phyloP scores from a whole-genome alignment of 2,113 vertebrate genomes.

The Alectura lathami region DNA sequence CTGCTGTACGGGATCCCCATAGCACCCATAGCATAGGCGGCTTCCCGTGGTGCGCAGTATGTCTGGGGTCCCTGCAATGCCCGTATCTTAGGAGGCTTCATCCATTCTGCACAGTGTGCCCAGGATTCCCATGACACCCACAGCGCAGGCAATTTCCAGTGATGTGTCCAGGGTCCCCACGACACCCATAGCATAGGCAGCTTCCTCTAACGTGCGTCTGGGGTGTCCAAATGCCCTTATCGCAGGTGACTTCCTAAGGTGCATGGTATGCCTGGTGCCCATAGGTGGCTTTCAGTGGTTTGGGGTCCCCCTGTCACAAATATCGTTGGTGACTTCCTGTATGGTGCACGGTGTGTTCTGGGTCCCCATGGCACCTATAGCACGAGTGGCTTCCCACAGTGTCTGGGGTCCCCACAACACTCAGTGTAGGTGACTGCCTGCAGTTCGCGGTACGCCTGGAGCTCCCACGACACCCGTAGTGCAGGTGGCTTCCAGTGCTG shows the following conservation, averaged over 20 bases:
- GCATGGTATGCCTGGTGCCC: no score
- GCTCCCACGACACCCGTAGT: accelerated
- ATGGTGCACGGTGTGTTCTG: accelerated
- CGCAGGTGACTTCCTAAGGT: neutral
- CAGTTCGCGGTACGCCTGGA: accelerated
- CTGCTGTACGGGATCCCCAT: accelerated
- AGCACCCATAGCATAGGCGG: neutral
- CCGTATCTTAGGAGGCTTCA: accelerated
- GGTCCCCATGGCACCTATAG: no score
- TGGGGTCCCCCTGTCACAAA: accelerated
- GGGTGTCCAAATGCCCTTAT: neutral
- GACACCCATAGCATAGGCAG: accelerated
- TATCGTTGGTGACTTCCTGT: accelerated
- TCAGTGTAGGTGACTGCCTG: neutral
- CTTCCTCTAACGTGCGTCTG: accelerated
- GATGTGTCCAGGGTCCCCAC: accelerated
- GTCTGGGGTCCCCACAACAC: accelerated
- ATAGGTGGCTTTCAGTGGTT: no score
- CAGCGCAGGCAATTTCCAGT: accelerated
- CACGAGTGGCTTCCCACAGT: neutral
- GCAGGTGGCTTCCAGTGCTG: no score
- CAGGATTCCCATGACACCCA: accelerated
- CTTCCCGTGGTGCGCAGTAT: no score
- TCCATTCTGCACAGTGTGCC: accelerated
- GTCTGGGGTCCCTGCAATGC: accelerated